Base-by-base conservation (phyloP, 2,888 invertebrate genomes). In the Hirtodrosophila histrioides region DNA sequence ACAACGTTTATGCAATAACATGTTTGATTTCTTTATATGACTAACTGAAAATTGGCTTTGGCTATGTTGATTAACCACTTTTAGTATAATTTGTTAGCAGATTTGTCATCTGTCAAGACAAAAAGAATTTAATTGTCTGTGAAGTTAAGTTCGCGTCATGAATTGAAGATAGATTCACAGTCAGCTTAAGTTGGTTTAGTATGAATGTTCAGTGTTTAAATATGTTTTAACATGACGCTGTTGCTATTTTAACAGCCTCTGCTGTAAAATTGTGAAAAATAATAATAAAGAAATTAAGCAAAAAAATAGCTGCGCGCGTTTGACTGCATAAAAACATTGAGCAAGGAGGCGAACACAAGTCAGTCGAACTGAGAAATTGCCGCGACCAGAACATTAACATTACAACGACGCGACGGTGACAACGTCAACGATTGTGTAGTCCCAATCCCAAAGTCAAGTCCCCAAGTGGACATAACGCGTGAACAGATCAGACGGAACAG, bases 351-450 rank as follows among this genome's bases (percentile, higher is more conserved):
- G 72, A 77, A 67, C 70, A 78, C 78, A 86, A 79, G 72, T 90
- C 89, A 89, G 90, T 90, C 78, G 81, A 88, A 78, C 86, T 86
- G 80, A 85, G 83, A 86, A 84, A 77, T 86, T 88, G 89, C 87
- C 86, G 82, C 88, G 89, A 88, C 63, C 81, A 80, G 80, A 75
- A 78, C 74, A 69, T 75, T 62, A 71, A 53, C 58, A 57, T 75
- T 62, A 63, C 63, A 67, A 58, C 48, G 58, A 55, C 55, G 53
- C 41, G 49, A 37, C 67, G 44, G 41, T 51, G 58, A 31, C 39
- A 37, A 35, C 29, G 24, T 54, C 11, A 39, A 31, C 55, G 29
- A 48, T n/a, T n/a, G 29, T 27, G 27, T 49, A 51, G 35, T 50
- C 50, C 56, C 37, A 50, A 49, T 11, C 31, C 46, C 72, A 69